phyloP scores from a whole-genome alignment of 2,113 vertebrate species.

The Brachyistius frenatus region DNA sequence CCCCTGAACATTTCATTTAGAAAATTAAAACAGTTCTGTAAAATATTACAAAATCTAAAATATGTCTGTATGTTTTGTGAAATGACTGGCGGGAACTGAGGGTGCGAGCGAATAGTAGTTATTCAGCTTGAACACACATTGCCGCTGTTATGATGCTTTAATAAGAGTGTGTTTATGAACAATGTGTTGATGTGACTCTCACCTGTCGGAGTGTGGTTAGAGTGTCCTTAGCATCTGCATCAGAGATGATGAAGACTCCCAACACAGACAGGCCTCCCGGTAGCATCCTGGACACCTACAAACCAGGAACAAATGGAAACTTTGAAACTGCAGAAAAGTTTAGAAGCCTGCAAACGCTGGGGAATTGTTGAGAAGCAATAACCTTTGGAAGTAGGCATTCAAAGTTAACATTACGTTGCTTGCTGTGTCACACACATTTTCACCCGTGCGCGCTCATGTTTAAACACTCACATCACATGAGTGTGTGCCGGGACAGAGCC shows the following conservation, averaged over 20 bases:
- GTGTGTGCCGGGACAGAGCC: not conserved
- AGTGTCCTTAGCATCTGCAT: constrained; percentile 88
- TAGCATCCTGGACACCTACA: constrained; percentile 93
- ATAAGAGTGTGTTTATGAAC: not conserved
- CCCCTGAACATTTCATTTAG: too few species aligned
- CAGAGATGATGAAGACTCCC: constrained; percentile 90
- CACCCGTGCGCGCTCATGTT: too few species aligned
- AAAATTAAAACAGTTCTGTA: not conserved
- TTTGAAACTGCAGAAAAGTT: not conserved
- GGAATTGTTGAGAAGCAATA: too few species aligned
- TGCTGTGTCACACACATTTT: too few species aligned
- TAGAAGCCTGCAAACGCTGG: too few species aligned
- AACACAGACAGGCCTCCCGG: constrained; percentile 91
- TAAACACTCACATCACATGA: too few species aligned
- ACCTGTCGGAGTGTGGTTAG: constrained; percentile 88
- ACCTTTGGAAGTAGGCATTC: too few species aligned
- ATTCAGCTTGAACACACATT: too few species aligned
- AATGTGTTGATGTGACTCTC: constrained; percentile 31
- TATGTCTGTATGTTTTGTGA: not conserved
- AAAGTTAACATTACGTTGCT: too few species aligned
- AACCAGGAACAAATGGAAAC: not conserved
- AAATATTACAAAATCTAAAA: not conserved
- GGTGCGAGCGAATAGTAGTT: too few species aligned
- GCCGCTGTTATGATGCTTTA: not conserved
- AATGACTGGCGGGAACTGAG: not conserved